A percentile compares a stretch with the other conserved stretches of the same genome.
phyloP scores from a whole-genome alignment of 2,797 vertebrate genomes.

The Lindbergichthys nudifrons region DNA sequence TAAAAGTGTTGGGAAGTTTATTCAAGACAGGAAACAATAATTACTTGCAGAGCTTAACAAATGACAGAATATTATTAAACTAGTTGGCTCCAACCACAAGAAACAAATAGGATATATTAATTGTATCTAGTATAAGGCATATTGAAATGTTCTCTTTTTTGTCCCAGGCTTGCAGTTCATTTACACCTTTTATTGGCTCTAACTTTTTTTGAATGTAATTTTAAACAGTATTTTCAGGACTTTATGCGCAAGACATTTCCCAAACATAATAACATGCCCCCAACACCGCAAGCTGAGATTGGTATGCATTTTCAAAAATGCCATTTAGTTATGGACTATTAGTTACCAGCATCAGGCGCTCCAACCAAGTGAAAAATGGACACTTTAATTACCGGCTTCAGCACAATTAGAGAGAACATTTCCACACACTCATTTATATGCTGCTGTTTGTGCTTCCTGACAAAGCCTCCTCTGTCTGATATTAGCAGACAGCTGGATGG shows the following conservation, averaged over 20 bases:
- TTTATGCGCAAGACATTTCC: not conserved
- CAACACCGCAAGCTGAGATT: not conserved
- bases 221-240: not conserved
- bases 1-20: not conserved
- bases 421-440: not conserved
- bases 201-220: not conserved
- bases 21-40: not conserved
- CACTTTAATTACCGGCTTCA: not conserved
- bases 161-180: not conserved
- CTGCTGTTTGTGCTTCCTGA: not conserved
- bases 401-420: not conserved
- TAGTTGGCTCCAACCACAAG: not conserved
- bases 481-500: constrained; percentile 5
- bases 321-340: not conserved
- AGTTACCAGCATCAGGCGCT: not conserved
- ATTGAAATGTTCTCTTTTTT: not conserved
- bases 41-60: not conserved
- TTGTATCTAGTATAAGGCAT: not conserved
- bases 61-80: not conserved
- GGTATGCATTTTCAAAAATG: not conserved
- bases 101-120: not conserved
- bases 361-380: not conserved
- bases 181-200: not conserved
- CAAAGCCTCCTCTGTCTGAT: not conserved
- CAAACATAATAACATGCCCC: not conserved